Evolutionary conservation across 2,113 vertebrate genomes (phyloP), one percentile per base, ranked within the genome.

Genomic region (Atherinomorus stipes): DNA sequence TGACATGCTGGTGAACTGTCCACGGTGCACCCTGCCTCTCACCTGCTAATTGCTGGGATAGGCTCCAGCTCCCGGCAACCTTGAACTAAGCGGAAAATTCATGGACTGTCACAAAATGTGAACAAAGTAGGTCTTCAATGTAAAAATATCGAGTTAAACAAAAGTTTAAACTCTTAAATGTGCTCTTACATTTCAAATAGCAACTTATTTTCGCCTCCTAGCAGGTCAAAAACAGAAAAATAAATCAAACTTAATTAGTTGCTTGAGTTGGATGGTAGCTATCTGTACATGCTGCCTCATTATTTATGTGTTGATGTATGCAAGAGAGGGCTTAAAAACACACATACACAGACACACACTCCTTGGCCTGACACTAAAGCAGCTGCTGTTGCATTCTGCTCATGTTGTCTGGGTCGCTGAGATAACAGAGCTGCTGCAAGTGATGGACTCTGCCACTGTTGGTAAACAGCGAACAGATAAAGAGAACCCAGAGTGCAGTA

Each of bases 381-480:
- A 79, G 49, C 84, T 79, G 72, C 70, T 82, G 51, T 61, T 18
- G 73, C 47, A 90, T 87, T 90, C 78, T 74, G 19, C 74, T 75
- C 53, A 1, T 57, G 80, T 88, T 64, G 86, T 51, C 91, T 92
- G 91, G 80, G 83, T 80, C 67, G 45, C 67, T 38, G 73, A 86
- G 91, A 93, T 93, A 93, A 92, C 85, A 53, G 60, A 25, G 78
- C 73, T 69, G 85, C 85, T 78, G 78, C 74, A 54, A 88, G 85
- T 84, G 89, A 91, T 88, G 86, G 77, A 80, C 76, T 80, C 74
- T 87, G 78, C 86, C 89, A 85, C 81, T 88, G 82, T 83, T 83
- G 52, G 90, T 89, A 89, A 91, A 91, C 88, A 89, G 83, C 49
- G 26, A 80, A 70, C 83, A 85, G 90, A 93, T 92, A 91, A 92